Evolutionary conservation across 2,113 vertebrate genomes (phyloP).

Genomic region (Heterochromis multidens): DNA sequence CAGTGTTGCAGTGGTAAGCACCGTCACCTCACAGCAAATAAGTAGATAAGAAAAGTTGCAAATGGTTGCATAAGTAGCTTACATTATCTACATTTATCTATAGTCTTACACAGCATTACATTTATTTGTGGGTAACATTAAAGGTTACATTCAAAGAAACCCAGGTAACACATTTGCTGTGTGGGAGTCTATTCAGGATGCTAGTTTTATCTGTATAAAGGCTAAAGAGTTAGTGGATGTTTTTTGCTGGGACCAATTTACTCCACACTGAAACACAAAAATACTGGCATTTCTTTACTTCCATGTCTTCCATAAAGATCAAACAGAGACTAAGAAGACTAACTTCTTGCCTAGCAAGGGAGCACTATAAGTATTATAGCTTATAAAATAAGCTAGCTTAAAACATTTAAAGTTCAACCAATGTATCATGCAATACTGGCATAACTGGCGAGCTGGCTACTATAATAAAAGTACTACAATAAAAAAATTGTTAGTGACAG

Average conservation of each 20-base stretch:
- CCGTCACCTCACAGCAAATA: background rate
- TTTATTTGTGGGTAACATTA: background rate
- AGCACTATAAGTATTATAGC: background rate
- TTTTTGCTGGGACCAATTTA: background rate
- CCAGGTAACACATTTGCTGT: background rate
- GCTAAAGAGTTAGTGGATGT: background rate
- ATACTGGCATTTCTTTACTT: too few species aligned
- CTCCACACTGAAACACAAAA: background rate
- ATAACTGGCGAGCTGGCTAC: background rate
- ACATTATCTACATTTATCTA: background rate
- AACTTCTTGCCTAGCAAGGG: background rate
- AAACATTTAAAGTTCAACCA: too few species aligned
- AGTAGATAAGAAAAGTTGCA: background rate
- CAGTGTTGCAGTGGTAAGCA: background rate
- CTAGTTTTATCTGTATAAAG: background rate
- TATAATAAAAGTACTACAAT: background rate
- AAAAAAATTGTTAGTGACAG: background rate
- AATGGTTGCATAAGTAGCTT: background rate
- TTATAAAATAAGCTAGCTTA: too few species aligned
- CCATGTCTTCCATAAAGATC: background rate
- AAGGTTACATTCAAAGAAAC: background rate
- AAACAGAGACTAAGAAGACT: background rate
- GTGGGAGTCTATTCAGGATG: background rate
- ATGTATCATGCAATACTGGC: too few species aligned
- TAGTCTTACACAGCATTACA: background rate